Evolutionary conservation across 2,113 vertebrate species (phyloP).

Genomic region (Phalacrocorax brasilianus): DNA sequence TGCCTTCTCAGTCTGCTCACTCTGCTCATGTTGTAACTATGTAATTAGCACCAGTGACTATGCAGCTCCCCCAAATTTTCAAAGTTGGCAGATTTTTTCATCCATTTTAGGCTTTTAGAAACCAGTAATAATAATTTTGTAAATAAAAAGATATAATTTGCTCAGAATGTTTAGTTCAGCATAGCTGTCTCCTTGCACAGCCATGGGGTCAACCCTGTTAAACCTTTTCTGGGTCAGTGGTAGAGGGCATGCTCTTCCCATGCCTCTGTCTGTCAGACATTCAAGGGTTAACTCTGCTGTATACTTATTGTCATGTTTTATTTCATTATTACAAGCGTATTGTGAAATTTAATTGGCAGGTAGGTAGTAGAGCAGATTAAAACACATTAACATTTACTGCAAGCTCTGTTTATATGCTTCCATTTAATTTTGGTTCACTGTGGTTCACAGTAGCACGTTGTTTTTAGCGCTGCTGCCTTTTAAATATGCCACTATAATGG

Average conservation of each 20-base stretch:
- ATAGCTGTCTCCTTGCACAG: not conserved
- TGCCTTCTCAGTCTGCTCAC: not conserved
- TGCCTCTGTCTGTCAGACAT: not conserved
- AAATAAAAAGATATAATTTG: not conserved
- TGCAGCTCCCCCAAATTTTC: not conserved
- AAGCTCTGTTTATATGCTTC: not conserved
- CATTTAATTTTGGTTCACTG: not conserved
- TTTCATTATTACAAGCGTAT: not conserved
- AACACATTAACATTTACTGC: not conserved
- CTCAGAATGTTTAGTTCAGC: not conserved
- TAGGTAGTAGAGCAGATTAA: not conserved
- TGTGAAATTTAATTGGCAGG: slow-evolving; percentile 11
- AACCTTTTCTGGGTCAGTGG: not conserved
- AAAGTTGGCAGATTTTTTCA: not conserved
- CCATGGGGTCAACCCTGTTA: not conserved
- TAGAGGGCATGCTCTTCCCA: not conserved
- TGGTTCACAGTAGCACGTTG: not conserved
- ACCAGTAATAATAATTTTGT: not conserved
- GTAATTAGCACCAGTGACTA: not conserved
- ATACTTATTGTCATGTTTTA: not conserved
- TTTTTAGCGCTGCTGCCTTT: not conserved
- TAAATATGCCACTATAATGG: not conserved
- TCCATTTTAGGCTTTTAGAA: not conserved
- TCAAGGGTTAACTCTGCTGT: not conserved
- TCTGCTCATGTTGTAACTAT: not conserved